phyloP scores from a whole-genome alignment of 2,113 vertebrate genomes.

The Cyprinodon brontotheroides region DNA sequence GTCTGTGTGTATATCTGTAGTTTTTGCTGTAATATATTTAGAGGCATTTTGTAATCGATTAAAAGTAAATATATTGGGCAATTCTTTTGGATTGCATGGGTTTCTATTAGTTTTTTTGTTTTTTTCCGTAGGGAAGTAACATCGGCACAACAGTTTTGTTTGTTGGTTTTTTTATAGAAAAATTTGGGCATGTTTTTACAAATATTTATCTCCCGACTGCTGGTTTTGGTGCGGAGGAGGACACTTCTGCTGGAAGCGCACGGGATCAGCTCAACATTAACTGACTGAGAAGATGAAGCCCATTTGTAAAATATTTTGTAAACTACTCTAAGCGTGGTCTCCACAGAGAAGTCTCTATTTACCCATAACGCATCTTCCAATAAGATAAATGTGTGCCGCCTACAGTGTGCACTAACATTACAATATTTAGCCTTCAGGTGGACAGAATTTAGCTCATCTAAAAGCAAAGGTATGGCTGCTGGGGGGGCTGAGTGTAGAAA shows the following conservation, averaged over 20 bases:
- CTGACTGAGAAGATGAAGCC: slow-evolving; percentile 8
- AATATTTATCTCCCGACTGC: slow-evolving; percentile 24
- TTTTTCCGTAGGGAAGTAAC: slow-evolving; percentile 68
- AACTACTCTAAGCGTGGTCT: slow-evolving; percentile 61
- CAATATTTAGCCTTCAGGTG: slow-evolving; percentile 45
- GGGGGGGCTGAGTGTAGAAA: slow-evolving; percentile 13
- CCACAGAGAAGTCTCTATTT: slow-evolving; percentile 65
- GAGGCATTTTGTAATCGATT: slow-evolving; percentile 77
- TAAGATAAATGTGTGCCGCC: slow-evolving; percentile 29
- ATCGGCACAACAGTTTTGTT: slow-evolving; percentile 62
- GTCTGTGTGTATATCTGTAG: slow-evolving; percentile 81
- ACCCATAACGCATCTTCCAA: slow-evolving; percentile 46
- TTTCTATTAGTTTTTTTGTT: slow-evolving; percentile 76
- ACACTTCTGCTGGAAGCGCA: too few species aligned
- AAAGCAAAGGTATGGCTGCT: slow-evolving; percentile 25
- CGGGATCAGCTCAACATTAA: slow-evolving; percentile 14
- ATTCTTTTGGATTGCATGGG: slow-evolving; percentile 78
- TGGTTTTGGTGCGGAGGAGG: slow-evolving; percentile 30
- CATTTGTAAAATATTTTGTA: slow-evolving; percentile 71
- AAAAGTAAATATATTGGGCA: slow-evolving; percentile 77
- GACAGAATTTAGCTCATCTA: slow-evolving; percentile 34
- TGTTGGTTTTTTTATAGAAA: slow-evolving; percentile 3
- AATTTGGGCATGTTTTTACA: slow-evolving; percentile 63
- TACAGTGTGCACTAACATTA: slow-evolving; percentile 29
- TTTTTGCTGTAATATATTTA: slow-evolving; percentile 82